Evolutionary conservation across 2,888 invertebrate genomes (phyloP).

Genomic region (Anoplius nigerrimus): DNA sequence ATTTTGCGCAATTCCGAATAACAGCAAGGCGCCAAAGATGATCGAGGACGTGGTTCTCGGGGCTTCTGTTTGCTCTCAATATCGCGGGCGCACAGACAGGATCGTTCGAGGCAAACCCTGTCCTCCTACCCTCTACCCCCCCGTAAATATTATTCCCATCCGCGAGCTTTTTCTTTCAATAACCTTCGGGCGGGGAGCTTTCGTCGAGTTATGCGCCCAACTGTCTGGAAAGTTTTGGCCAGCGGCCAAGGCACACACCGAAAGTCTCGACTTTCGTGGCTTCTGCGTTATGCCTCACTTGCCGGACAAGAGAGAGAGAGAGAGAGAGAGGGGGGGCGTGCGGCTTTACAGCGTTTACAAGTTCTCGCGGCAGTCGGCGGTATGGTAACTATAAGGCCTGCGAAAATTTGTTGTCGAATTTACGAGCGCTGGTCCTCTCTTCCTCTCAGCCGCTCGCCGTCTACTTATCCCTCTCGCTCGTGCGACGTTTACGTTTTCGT

Average conservation of each 20-base stretch:
- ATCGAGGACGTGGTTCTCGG: conserved; percentile 19
- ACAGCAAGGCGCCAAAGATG: conserved; percentile 31
- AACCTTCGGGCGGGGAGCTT: conserved; percentile 46
- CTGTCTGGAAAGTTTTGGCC: conserved; percentile 73
- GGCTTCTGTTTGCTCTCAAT: conserved; percentile 44
- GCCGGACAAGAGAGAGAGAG: conserved; percentile 18
- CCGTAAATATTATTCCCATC: conserved; percentile 60
- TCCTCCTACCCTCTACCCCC: conserved; percentile 9
- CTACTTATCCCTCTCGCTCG: too few relatives aligned
- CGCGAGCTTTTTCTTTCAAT: conserved; percentile 52
- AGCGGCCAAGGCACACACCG: conserved; percentile 57
- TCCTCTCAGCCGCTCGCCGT: too few relatives aligned
- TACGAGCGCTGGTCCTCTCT: too few relatives aligned
- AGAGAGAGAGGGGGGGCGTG: conserved; percentile 4
- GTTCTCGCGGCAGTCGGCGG: too few relatives aligned
- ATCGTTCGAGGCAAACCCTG: conserved; percentile 5
- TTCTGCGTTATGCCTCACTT: conserved; percentile 34
- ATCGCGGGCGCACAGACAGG: conserved; percentile 1
- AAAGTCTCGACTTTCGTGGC: conserved; percentile 43
- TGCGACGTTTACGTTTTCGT: too few relatives aligned
- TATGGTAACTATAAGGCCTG: too few relatives aligned
- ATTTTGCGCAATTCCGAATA: conserved; percentile 40
- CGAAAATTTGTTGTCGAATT: too few relatives aligned
- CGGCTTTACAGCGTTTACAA: background rate
- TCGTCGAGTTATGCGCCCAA: conserved; percentile 67